Conservation (phyloP, 2,113 vertebrate genomes). For the Tetrax tetrax region DNA sequence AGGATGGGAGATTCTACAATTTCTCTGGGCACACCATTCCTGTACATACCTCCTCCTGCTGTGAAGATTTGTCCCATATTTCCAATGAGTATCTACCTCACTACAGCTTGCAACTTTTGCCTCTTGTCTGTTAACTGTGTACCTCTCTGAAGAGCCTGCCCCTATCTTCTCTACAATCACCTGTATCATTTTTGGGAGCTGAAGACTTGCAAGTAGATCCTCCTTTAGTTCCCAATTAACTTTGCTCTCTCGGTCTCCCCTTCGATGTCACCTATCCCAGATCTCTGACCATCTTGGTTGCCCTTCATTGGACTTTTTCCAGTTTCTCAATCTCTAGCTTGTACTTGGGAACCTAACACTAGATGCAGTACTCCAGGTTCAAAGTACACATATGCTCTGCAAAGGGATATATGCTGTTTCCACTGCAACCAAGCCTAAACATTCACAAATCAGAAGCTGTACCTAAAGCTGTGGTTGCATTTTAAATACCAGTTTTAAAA, state of each 20-base stretch:
- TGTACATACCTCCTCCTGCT: rapidly evolving
- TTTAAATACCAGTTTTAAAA: background rate
- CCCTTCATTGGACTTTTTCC: background rate
- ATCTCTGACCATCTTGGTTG: background rate
- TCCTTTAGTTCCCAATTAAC: background rate
- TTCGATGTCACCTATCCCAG: background rate
- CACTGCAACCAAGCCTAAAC: background rate
- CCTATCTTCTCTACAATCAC: background rate
- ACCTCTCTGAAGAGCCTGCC: background rate
- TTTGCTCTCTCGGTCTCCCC: background rate
- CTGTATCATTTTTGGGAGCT: background rate
- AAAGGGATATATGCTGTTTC: background rate
- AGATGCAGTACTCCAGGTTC: background rate
- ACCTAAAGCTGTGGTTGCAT: background rate
- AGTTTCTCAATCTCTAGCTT: background rate
- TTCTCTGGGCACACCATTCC: background rate
- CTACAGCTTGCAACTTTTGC: background rate
- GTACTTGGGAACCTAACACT: background rate
- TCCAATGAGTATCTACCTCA: background rate
- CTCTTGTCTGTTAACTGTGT: background rate
- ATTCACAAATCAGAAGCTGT: background rate
- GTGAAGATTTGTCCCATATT: background rate
- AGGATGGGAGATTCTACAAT: background rate
- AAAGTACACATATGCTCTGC: background rate
- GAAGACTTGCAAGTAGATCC: background rate